Conservation (phyloP, 2,888 invertebrate species). For the Ernsta delagoae region DNA sequence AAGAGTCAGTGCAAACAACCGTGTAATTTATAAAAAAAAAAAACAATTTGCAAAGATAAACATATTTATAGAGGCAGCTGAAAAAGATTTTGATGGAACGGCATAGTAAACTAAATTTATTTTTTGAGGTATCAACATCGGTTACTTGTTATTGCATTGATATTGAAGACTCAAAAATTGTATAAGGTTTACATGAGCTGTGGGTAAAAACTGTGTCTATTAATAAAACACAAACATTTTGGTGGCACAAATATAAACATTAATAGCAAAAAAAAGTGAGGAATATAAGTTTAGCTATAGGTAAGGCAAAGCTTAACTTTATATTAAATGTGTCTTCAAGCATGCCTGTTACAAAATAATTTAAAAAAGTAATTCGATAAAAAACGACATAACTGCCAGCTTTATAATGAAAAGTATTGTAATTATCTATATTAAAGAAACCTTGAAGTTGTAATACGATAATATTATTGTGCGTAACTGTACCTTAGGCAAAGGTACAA, state of each 20-base stretch:
- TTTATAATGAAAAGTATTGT: neutral
- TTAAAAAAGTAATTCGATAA: neutral
- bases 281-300: no score
- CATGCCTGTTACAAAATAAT: neutral
- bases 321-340: neutral
- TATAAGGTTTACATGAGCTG: no score
- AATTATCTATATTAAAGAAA: neutral
- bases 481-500: constrained; percentile 56
- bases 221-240: no score
- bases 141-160: no score
- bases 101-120: neutral
- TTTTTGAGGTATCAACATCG: no score
- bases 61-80: constrained; percentile 1
- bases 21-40: constrained; percentile 27
- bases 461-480: constrained; percentile 31
- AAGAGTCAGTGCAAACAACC: constrained; percentile 24
- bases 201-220: no score
- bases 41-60: constrained; percentile 25
- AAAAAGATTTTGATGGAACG: neutral
- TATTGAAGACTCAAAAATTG: no score
- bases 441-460: neutral
- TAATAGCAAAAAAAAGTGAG: no score
- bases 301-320: neutral
- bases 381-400: neutral
- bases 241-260: no score